A percentile compares a stretch with the other conserved stretches of the same genome.
These are phyloP conservation scores for Python bivittatus DNA, from an alignment of 2,113 vertebrate genomes.

Conservation along the genomic window DNA sequence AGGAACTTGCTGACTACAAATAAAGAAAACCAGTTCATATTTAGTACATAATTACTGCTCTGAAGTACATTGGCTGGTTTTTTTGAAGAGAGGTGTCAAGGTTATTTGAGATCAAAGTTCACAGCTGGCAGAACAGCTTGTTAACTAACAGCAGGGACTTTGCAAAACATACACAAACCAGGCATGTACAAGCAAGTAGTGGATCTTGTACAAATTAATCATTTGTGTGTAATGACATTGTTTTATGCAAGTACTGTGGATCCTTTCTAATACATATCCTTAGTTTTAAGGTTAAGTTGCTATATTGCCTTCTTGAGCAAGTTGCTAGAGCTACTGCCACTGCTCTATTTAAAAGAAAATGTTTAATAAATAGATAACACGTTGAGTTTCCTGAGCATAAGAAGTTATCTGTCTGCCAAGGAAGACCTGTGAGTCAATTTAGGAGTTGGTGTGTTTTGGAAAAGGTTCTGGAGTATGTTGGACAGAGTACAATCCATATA, in stretches of 20 bases:
- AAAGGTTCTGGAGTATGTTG: not conserved
- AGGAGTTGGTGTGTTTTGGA: not conserved
- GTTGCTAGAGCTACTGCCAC: not conserved
- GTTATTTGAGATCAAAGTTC: conserved; percentile 36
- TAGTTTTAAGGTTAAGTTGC: not conserved
- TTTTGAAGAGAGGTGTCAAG: conserved; percentile 26
- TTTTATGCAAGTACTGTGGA: not conserved
- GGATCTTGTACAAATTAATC: not conserved
- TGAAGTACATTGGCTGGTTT: conserved; percentile 49
- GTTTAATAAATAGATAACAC: not conserved
- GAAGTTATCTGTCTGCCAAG: not conserved
- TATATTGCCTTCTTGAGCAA: not conserved
- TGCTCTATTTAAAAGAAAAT: not conserved
- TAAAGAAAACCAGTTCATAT: conserved; percentile 41
- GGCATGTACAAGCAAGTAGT: not conserved
- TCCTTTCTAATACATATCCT: not conserved
- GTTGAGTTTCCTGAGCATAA: not conserved
- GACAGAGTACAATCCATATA: not conserved
- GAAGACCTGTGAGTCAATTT: not conserved
- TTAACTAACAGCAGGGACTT: not conserved
- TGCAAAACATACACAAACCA: not conserved
- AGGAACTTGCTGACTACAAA: conserved; percentile 42
- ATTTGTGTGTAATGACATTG: not conserved
- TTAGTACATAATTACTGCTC: conserved; percentile 43
- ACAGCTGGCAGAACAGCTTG: not conserved